Conservation (phyloP, 2,113 vertebrate species). For the Monarcha castaneiventris region DNA sequence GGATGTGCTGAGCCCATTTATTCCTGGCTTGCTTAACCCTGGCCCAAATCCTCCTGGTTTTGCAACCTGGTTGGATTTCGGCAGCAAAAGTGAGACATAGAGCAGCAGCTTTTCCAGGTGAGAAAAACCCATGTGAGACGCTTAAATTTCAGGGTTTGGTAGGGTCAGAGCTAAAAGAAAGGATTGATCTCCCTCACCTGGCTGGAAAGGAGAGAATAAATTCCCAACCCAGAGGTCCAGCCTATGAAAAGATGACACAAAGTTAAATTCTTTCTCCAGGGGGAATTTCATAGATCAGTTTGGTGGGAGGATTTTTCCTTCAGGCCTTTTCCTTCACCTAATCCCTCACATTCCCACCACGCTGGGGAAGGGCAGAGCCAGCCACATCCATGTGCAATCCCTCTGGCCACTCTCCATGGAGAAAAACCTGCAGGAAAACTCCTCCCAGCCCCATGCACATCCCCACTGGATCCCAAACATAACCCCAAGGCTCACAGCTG, state of each 20-base stretch:
- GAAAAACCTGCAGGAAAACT: not conserved
- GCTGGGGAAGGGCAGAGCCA: not conserved
- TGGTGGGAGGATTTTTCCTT: not conserved
- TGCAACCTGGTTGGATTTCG: not conserved
- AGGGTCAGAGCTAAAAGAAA: not conserved
- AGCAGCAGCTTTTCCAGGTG: accelerated
- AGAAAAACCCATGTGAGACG: not conserved
- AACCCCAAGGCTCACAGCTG: not conserved
- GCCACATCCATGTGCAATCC: not conserved
- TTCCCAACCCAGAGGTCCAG: not conserved
- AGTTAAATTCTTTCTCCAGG: not conserved
- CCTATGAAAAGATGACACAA: not conserved
- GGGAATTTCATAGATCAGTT: not conserved
- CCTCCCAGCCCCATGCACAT: not conserved
- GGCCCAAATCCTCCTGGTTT: not conserved
- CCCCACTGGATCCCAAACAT: not conserved
- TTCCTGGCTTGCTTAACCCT: not conserved
- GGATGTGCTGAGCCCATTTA: not conserved
- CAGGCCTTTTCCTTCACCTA: not conserved
- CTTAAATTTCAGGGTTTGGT: not conserved
- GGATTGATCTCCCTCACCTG: not conserved
- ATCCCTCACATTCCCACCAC: not conserved
- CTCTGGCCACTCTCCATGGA: not conserved
- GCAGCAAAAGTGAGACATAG: not conserved
- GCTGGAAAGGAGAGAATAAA: not conserved